phyloP scores from a whole-genome alignment of 92 coral and sea anemone genomes.

The Umimayanthus kanabou region DNA sequence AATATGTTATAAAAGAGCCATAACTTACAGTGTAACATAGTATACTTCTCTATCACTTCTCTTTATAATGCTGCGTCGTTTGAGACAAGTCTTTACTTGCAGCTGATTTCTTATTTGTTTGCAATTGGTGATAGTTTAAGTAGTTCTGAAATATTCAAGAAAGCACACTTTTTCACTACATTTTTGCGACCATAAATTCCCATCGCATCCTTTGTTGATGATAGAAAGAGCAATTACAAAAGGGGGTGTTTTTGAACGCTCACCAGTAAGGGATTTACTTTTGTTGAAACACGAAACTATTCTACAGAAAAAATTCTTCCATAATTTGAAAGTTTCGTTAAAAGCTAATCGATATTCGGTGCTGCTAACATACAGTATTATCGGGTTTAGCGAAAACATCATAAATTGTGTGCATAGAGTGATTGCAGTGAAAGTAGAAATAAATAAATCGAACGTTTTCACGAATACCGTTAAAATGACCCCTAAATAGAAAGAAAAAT shows the following conservation, averaged over 20 bases:
- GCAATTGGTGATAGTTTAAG: no score
- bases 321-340: background rate
- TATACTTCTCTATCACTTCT: no score
- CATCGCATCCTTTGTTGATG: background rate
- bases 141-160: background rate
- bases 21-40: no score
- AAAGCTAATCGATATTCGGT: background rate
- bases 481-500: background rate
- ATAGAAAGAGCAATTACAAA: background rate
- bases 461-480: background rate
- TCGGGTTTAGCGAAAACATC: background rate
- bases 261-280: background rate
- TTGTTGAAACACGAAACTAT: background rate
- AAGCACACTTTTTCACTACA: background rate
- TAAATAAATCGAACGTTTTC: background rate
- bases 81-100: no score
- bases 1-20: no score
- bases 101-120: no score
- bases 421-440: background rate
- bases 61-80: no score
- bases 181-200: background rate
- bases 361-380: background rate
- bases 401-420: background rate
- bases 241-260: background rate
- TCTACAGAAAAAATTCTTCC: background rate